These are phyloP conservation scores for Brachycybe producta DNA, from an alignment of 2,888 invertebrate genomes.

Conservation along the genomic window DNA sequence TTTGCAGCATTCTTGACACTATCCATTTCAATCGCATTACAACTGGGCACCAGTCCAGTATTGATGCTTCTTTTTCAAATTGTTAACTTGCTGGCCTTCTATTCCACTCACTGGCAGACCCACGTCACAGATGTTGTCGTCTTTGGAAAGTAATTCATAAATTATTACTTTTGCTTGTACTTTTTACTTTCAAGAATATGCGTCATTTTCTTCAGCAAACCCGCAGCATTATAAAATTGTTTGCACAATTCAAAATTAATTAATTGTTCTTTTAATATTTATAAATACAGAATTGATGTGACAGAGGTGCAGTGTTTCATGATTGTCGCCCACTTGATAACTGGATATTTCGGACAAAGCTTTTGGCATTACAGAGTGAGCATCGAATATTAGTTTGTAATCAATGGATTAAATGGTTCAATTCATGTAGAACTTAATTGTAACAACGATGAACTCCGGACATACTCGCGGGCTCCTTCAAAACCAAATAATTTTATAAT, in stretches of 20 bases:
- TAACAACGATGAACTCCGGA: too few relatives aligned
- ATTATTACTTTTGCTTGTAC: too few relatives aligned
- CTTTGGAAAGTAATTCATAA: constrained; percentile 16
- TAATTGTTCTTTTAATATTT: background rate
- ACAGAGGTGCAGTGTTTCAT: constrained; percentile 9
- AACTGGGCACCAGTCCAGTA: constrained; percentile 4
- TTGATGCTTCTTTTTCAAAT: constrained; percentile 2
- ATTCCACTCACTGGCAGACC: constrained; percentile 17
- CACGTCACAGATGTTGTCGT: constrained; percentile 16
- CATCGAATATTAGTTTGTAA: too few relatives aligned
- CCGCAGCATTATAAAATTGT: too few relatives aligned
- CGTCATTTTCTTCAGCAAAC: too few relatives aligned
- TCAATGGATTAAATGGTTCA: too few relatives aligned
- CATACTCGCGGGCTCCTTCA: too few relatives aligned
- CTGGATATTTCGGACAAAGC: constrained; percentile 1
- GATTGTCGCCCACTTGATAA: constrained; percentile 6
- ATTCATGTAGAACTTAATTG: too few relatives aligned
- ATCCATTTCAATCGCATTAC: constrained; percentile 4
- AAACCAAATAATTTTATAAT: too few relatives aligned
- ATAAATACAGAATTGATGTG: constrained; percentile 9
- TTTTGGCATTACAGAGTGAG: constrained; percentile 9
- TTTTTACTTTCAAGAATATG: too few relatives aligned
- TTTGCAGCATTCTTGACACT: constrained; percentile 3
- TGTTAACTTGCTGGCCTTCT: constrained; percentile 7
- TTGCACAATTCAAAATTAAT: background rate